A percentile compares a stretch with the other conserved stretches of the same genome.
Evolutionary conservation across 1,140 invertebrate species (phyloP).

Genomic region (Procambarus clarkii): DNA sequence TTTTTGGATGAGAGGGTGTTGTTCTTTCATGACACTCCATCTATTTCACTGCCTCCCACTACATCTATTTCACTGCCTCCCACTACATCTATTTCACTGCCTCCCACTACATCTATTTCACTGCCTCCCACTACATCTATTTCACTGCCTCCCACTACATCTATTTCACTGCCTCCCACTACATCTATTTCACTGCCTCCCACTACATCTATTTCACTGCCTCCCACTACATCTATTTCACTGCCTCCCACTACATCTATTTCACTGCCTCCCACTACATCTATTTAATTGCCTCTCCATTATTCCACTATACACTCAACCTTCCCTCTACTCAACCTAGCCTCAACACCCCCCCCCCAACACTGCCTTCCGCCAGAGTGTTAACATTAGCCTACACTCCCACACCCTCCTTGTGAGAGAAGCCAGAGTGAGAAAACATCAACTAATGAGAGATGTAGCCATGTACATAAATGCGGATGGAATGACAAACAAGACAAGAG

Average conservation of each 20-base stretch:
- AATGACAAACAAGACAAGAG: too few relatives aligned
- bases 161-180: too few relatives aligned
- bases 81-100: not conserved
- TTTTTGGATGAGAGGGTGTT: too few relatives aligned
- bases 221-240: too few relatives aligned
- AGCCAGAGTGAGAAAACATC: too few relatives aligned
- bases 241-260: too few relatives aligned
- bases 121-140: not conserved
- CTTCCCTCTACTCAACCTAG: not conserved
- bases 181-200: too few relatives aligned
- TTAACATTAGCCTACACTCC: not conserved
- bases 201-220: too few relatives aligned
- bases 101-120: not conserved
- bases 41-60: too few relatives aligned
- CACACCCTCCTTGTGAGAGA: too few relatives aligned
- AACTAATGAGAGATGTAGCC: too few relatives aligned
- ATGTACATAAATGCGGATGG: too few relatives aligned
- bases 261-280: not conserved
- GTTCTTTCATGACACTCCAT: not conserved
- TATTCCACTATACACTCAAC: not conserved
- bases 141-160: not conserved
- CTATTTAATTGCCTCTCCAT: not conserved
- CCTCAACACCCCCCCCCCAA: not conserved
- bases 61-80: not conserved
- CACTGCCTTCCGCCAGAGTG: conserved; percentile 74